A percentile compares a stretch with the other conserved stretches of the same genome.
These are phyloP conservation scores for Drosophila mettleri DNA, from an alignment of 2,888 invertebrate species.

Conservation along the genomic window DNA sequence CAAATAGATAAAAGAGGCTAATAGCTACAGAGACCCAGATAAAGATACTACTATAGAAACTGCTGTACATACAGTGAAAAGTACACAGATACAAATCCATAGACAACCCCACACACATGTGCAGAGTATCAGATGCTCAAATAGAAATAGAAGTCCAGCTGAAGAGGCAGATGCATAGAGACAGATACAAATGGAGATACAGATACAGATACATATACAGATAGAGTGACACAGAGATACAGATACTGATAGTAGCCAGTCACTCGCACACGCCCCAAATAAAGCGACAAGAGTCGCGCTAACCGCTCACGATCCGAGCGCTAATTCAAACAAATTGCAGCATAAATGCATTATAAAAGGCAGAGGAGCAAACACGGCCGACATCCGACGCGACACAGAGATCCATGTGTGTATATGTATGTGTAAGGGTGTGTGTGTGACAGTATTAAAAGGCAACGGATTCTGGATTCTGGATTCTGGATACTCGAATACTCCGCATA, in stretches of 20 bases:
- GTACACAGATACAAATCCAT: neutral
- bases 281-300: constrained; percentile 32
- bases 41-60: neutral
- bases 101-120: neutral
- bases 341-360: constrained; percentile 77
- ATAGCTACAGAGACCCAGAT: neutral
- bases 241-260: constrained; percentile 11
- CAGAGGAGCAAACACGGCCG: constrained; percentile 55
- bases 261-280: constrained; percentile 47
- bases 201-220: constrained; percentile 1
- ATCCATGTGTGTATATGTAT: neutral
- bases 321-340: constrained; percentile 81
- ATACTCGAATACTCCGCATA: constrained; percentile 46
- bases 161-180: too few relatives aligned
- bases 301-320: constrained; percentile 40
- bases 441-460: constrained; percentile 61
- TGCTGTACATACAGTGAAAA: too few relatives aligned
- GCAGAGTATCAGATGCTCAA: neutral
- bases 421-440: constrained; percentile 48
- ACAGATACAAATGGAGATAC: constrained; percentile 1
- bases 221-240: constrained; percentile 9
- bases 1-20: neutral
- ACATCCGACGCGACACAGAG: constrained; percentile 52
- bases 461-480: constrained; percentile 18
- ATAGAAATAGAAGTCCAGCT: neutral